phyloP scores from a whole-genome alignment of 2,888 invertebrate species.

The Macaria notata region DNA sequence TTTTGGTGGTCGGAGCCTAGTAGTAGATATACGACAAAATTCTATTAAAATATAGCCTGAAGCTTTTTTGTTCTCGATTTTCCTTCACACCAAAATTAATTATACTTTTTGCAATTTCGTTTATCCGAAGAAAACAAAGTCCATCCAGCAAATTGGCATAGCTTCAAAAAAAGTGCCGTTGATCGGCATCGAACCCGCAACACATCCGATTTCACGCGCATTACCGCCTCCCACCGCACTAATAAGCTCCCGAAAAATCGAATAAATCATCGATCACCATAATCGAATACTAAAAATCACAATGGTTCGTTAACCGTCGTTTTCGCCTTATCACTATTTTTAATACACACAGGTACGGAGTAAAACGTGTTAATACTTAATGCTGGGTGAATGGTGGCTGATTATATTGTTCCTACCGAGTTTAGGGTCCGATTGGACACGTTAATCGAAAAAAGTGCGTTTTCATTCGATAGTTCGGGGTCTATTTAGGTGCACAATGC shows the following conservation, averaged over 20 bases:
- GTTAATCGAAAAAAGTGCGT: conserved; percentile 76
- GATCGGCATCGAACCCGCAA: conserved; percentile 18
- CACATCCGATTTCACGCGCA: conserved; percentile 43
- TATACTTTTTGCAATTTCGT: too few species aligned
- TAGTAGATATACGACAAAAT: too few species aligned
- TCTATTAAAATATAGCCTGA: too few species aligned
- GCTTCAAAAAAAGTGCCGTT: background rate
- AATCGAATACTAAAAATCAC: conserved; percentile 75
- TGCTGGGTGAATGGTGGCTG: conserved; percentile 69
- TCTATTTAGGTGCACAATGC: conserved; percentile 65
- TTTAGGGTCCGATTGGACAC: conserved; percentile 70
- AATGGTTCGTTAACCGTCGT: conserved; percentile 74
- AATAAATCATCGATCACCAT: conserved; percentile 68
- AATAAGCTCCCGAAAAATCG: conserved; percentile 29
- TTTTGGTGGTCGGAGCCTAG: too few species aligned
- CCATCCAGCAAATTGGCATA: too few species aligned
- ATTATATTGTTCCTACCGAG: conserved; percentile 77
- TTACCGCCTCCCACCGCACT: conserved; percentile 39
- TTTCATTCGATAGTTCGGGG: conserved; percentile 66
- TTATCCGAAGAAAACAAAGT: too few species aligned
- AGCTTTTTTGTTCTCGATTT: too few species aligned
- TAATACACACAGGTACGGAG: conserved; percentile 60
- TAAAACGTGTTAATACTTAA: conserved; percentile 45
- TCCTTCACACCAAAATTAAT: too few species aligned
- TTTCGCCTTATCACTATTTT: conserved; percentile 71